These are phyloP conservation scores for Petrocephalus microphthalmus DNA, from an alignment of 2,113 vertebrate species.

Conservation along the genomic window DNA sequence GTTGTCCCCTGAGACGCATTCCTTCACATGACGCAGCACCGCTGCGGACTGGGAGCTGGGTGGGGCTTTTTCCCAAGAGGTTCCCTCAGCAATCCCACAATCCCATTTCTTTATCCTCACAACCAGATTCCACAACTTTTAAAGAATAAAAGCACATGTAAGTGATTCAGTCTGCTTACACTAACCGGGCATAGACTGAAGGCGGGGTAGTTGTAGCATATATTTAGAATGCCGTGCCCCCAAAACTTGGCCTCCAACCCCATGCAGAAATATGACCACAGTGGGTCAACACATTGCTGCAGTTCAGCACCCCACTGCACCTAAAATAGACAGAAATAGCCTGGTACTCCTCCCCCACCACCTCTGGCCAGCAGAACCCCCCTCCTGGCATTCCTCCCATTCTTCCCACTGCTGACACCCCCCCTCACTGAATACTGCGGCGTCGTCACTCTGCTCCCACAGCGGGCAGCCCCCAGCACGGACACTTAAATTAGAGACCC, in stretches of 20 bases:
- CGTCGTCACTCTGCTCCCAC: constrained; percentile 11
- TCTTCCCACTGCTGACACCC: constrained; percentile 50
- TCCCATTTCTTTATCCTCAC: not conserved
- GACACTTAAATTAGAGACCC: constrained; percentile 47
- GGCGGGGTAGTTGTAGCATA: not conserved
- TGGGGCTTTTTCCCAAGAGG: not conserved
- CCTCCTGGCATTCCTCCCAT: constrained; percentile 20
- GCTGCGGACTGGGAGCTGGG: not conserved
- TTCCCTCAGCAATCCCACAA: not conserved
- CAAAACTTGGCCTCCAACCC: not conserved
- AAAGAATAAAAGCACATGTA: not conserved
- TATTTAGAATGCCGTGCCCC: not conserved
- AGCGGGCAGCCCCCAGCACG: not conserved
- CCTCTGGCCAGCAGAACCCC: not conserved
- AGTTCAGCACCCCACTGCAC: constrained; percentile 31
- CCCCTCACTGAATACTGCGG: not conserved
- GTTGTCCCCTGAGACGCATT: constrained; percentile 25
- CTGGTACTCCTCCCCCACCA: not conserved
- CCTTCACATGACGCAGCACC: constrained; percentile 17
- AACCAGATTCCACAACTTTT: not conserved
- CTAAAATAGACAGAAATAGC: constrained; percentile 13
- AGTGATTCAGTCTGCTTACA: not conserved
- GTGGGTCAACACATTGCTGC: constrained; percentile 37
- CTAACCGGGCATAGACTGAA: not conserved
- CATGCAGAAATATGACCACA: constrained; percentile 7